Percentiles rank a stretch among this genome's conserved stretches.
Evolutionary conservation across 2,113 vertebrate genomes (phyloP).

Genomic region (Cardinalis cardinalis): DNA sequence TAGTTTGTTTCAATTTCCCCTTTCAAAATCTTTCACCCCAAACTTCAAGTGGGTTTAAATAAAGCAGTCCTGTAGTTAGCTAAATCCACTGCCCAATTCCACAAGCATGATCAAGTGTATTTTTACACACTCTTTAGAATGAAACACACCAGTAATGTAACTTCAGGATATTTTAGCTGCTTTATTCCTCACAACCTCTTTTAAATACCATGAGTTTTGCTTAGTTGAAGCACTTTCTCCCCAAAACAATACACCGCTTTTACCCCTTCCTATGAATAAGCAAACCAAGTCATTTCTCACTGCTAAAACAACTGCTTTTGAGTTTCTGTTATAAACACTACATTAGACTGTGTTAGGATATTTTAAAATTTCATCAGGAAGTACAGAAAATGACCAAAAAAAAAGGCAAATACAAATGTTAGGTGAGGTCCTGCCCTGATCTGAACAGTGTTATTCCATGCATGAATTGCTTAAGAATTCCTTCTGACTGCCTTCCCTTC

Average conservation of each 20-base stretch:
- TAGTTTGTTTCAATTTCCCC: not conserved
- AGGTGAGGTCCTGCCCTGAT: not conserved
- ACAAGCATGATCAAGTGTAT: not conserved
- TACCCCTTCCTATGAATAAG: not conserved
- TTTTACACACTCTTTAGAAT: conserved; percentile 1
- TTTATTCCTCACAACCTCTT: conserved; percentile 15
- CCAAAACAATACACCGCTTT: not conserved
- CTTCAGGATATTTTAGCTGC: conserved; percentile 20
- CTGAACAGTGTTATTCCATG: not conserved
- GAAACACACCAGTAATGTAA: conserved; percentile 20
- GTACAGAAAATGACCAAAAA: not conserved
- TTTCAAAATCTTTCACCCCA: not conserved
- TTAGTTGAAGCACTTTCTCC: not conserved
- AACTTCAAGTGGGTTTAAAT: not conserved
- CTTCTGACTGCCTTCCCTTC: not conserved
- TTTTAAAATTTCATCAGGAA: conserved; percentile 8
- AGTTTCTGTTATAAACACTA: not conserved
- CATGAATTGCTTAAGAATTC: not conserved
- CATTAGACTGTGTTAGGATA: not conserved
- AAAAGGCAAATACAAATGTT: not conserved
- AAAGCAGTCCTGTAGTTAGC: not conserved
- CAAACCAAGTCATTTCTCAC: not conserved
- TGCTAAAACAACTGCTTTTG: conserved; percentile 1
- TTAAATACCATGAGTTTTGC: not conserved
- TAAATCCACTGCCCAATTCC: not conserved